Percentiles rank a stretch among this genome's conserved stretches.
Evolutionary conservation across 1,140 invertebrate genomes (phyloP).

Genomic region (Carposina sasakii): DNA sequence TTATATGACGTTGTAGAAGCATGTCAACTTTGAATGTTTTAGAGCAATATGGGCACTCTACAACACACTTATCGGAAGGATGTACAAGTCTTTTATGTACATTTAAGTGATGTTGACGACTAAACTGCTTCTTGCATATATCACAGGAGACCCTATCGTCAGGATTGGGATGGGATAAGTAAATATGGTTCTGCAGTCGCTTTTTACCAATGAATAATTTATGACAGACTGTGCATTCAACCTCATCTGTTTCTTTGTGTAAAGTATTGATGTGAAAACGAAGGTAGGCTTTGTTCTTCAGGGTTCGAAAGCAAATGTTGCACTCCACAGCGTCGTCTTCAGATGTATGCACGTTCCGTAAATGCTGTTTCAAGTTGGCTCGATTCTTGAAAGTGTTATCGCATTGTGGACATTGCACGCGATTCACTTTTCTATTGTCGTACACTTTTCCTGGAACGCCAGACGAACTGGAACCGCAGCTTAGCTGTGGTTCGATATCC

Average conservation of each 20-base stretch:
- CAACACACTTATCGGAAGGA: conserved; percentile 4
- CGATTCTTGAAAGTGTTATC: conserved; percentile 12
- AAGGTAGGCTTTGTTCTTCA: conserved; percentile 6
- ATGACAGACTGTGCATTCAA: background rate
- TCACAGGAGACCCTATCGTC: conserved; percentile 6
- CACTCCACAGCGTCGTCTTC: conserved; percentile 11
- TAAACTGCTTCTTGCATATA: conserved; percentile 6
- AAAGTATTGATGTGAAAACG: conserved; percentile 2
- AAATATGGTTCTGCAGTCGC: conserved; percentile 4
- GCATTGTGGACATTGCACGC: conserved; percentile 12
- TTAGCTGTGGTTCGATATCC: too few species aligned
- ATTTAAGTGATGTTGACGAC: conserved; percentile 8
- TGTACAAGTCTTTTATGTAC: conserved; percentile 10
- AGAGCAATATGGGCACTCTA: conserved; percentile 3
- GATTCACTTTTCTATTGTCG: too few species aligned
- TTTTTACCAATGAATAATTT: conserved; percentile 7
- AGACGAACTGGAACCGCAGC: too few species aligned
- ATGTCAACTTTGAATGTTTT: conserved; percentile 13
- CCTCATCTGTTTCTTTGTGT: conserved; percentile 6
- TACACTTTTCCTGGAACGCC: too few species aligned
- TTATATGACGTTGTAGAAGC: conserved; percentile 11
- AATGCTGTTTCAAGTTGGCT: conserved; percentile 12
- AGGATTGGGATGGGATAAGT: conserved; percentile 4
- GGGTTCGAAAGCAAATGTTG: conserved; percentile 7
- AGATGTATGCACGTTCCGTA: conserved; percentile 8